phyloP scores from a whole-genome alignment of 2,113 vertebrate genomes.

The Chaetorhynchus papuensis region DNA sequence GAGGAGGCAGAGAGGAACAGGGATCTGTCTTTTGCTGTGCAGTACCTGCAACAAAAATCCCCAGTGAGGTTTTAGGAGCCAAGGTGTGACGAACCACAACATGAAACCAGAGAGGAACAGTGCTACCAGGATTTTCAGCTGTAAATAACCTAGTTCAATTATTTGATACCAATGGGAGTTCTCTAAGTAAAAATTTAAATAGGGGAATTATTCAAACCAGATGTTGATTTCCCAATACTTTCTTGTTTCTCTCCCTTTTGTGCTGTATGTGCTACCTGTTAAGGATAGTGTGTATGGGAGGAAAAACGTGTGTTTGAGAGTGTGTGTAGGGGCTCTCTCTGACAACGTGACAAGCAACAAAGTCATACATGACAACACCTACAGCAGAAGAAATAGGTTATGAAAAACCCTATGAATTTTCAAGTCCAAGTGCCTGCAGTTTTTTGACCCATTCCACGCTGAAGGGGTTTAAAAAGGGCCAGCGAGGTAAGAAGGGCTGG shows the following conservation, averaged over 20 bases:
- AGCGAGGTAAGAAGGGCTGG: neutral
- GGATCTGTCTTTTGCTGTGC: neutral
- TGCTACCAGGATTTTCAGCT: neutral
- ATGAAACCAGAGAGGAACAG: neutral
- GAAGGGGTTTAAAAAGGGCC: neutral
- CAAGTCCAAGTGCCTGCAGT: neutral
- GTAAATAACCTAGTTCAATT: neutral
- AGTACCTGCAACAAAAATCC: neutral
- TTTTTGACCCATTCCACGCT: neutral
- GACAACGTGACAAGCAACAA: neutral
- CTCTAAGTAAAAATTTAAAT: neutral
- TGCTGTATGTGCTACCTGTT: conserved; percentile 39
- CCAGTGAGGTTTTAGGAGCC: neutral
- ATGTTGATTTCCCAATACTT: neutral
- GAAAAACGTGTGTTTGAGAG: neutral
- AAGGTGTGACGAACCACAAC: neutral
- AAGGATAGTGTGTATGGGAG: neutral
- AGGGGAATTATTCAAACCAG: neutral
- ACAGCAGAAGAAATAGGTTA: neutral
- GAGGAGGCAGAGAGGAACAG: neutral
- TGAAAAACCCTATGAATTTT: neutral
- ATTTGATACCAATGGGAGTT: conserved; percentile 13
- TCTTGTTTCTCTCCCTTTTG: neutral
- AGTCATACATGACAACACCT: neutral
- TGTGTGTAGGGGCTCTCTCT: neutral